Percentiles rank a stretch among this genome's conserved stretches.
These are phyloP conservation scores for Vidua macroura DNA, from an alignment of 2,113 vertebrate species.

Conservation along the genomic window DNA sequence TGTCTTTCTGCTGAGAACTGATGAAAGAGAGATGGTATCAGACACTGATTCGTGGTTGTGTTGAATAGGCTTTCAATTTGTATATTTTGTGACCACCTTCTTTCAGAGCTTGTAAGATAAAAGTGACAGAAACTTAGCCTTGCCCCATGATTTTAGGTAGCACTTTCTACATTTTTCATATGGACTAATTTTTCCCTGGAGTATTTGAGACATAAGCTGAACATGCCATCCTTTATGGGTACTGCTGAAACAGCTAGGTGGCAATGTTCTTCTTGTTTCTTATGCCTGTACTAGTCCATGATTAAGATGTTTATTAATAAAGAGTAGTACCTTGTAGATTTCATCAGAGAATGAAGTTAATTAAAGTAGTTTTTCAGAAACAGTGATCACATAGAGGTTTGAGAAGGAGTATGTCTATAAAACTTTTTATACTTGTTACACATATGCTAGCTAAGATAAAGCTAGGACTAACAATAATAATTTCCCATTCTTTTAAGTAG, in stretches of 20 bases:
- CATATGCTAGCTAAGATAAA: background rate
- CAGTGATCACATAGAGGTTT: background rate
- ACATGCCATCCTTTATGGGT: background rate
- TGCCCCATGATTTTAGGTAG: background rate
- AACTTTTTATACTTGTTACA: background rate
- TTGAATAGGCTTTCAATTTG: conserved; percentile 5
- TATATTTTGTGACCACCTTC: background rate
- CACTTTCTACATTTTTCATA: background rate
- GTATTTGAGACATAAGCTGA: background rate
- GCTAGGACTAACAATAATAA: background rate
- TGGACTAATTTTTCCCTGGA: background rate
- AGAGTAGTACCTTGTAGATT: conserved; percentile 17
- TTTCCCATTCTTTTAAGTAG: background rate
- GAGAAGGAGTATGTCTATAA: background rate
- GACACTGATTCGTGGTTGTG: background rate
- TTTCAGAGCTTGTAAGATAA: background rate
- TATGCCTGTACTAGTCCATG: background rate
- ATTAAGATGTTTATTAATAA: conserved; percentile 58
- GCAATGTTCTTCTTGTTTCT: conserved; percentile 70
- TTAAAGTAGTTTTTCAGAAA: conserved; percentile 47
- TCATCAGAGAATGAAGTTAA: conserved; percentile 2
- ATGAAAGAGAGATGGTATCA: conserved; percentile 45
- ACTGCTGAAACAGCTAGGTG: conserved; percentile 56
- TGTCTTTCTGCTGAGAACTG: conserved; percentile 47
- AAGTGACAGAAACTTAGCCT: background rate